Base-by-base conservation (phyloP, 2,888 invertebrate genomes). In the Trilocha varians region DNA sequence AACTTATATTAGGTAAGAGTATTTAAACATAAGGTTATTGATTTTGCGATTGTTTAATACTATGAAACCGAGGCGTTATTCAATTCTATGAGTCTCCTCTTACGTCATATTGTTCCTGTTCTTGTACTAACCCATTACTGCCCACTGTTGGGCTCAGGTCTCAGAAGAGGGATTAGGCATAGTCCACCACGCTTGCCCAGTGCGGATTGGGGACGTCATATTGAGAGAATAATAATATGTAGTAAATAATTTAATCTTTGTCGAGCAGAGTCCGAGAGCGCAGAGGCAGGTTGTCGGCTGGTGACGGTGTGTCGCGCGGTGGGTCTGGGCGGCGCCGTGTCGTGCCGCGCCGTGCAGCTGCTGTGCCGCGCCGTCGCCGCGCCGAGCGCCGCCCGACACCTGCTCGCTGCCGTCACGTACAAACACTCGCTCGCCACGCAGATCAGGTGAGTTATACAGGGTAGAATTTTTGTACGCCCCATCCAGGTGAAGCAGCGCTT, bases 1-100 rank as follows among this genome's bases (percentile, higher is more conserved):
- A 94, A 52, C 88, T 98, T 2, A 83, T 98, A 16, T 79, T 96
- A 36, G 93, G 93, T 55, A 87, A 93, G 38, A 93, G 1, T 17
- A 18, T 8, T 32, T 13, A 13, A 33, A 3, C 13, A 13, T 3
- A n/a, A 34, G 9, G 2, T 34, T 34, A 1, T 6, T 6, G 5
- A 13, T 13, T 34, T 6, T 34, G 5, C 5, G 11, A 34, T 34
- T 34, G 8, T 8, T 5, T 5, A 8, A 18, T 18, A 5, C 18
- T 13, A 5, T 34, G n/a, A 11, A 4, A 34, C 34, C 5, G 13
- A n/a, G n/a, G n/a, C n/a, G n/a, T n/a, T n/a, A n/a, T n/a, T n/a
- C n/a, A n/a, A n/a, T n/a, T n/a, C n/a, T n/a, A n/a, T n/a, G n/a
- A n/a, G n/a, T n/a, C n/a, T n/a, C n/a, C n/a, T n/a, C n/a, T n/a